These are phyloP conservation scores for Phrynosoma blainvillii DNA, from an alignment of 2,113 vertebrate species.

Conservation along the genomic window DNA sequence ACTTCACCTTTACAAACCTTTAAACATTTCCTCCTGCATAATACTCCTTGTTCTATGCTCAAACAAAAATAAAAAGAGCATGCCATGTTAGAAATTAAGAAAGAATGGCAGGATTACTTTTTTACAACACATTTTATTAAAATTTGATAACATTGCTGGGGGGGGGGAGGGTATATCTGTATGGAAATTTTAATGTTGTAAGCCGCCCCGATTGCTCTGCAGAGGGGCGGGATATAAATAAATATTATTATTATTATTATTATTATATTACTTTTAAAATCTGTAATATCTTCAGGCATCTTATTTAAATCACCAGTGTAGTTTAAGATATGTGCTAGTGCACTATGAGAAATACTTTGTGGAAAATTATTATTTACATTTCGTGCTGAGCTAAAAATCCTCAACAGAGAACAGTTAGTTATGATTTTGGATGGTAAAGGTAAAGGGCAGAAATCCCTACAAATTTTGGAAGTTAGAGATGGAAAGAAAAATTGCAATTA, in stretches of 20 bases:
- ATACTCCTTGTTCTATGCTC: conserved; percentile 43
- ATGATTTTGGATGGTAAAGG: neutral
- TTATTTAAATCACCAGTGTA: neutral
- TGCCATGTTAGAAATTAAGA: conserved; percentile 50
- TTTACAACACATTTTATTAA: neutral
- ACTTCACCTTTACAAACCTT: conserved; percentile 68
- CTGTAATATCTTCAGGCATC: neutral
- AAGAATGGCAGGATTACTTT: conserved; percentile 23
- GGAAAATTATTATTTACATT: neutral
- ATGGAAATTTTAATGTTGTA: too few relatives aligned
- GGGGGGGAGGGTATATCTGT: too few relatives aligned
- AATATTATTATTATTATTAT: too few relatives aligned
- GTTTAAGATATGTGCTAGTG: neutral
- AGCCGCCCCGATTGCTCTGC: too few relatives aligned
- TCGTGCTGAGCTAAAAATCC: neutral
- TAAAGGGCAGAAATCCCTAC: neutral
- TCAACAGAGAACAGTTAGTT: neutral
- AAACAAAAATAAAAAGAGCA: conserved; percentile 30
- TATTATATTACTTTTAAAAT: neutral
- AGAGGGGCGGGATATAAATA: too few relatives aligned
- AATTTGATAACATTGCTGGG: neutral
- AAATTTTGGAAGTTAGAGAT: neutral
- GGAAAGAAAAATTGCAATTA: too few relatives aligned
- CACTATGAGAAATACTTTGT: neutral
- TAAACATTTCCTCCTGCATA: conserved; percentile 67